A percentile compares a stretch with the other conserved stretches of the same genome.
Conservation (phyloP, 2,113 vertebrate genomes). For the Channa maculata region DNA sequence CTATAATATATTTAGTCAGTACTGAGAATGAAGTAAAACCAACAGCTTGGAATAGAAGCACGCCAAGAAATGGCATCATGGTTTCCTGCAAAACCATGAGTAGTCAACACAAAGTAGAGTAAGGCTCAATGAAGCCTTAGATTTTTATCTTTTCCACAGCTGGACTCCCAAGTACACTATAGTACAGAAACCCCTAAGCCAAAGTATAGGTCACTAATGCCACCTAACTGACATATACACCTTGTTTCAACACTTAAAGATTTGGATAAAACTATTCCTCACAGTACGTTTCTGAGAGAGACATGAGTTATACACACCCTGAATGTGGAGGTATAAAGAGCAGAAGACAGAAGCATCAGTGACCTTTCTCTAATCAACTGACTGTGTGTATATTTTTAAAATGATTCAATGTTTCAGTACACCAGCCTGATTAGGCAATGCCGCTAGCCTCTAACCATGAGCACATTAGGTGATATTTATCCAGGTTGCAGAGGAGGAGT, state of each 20-base stretch:
- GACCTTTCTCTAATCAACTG: conserved; percentile 58
- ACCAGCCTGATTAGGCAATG: conserved; percentile 18
- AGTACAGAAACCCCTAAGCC: background rate
- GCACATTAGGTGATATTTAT: conserved; percentile 54
- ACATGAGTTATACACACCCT: background rate
- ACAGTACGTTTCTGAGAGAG: background rate
- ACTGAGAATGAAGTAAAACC: conserved; percentile 43
- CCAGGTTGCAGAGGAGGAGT: conserved; percentile 45
- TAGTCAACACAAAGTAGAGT: conserved; percentile 1
- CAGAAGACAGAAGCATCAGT: conserved; percentile 46
- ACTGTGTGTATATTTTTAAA: conserved; percentile 12
- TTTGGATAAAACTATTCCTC: conserved; percentile 24
- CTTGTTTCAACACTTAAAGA: conserved; percentile 7
- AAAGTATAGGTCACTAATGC: too few species aligned
- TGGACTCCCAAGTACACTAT: background rate
- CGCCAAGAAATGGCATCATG: conserved; percentile 2
- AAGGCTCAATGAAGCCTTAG: conserved; percentile 24
- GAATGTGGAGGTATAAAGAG: background rate
- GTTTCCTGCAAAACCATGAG: conserved; percentile 5
- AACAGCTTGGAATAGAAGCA: conserved; percentile 10
- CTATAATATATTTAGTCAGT: conserved; percentile 68
- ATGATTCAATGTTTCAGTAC: conserved; percentile 16
- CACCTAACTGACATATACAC: background rate
- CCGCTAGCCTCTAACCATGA: conserved; percentile 26
- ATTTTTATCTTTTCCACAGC: conserved; percentile 21